A percentile compares a stretch with the other conserved stretches of the same genome.
Conservation (phyloP, 2,797 vertebrate genomes). For the Tadarida brasiliensis region DNA sequence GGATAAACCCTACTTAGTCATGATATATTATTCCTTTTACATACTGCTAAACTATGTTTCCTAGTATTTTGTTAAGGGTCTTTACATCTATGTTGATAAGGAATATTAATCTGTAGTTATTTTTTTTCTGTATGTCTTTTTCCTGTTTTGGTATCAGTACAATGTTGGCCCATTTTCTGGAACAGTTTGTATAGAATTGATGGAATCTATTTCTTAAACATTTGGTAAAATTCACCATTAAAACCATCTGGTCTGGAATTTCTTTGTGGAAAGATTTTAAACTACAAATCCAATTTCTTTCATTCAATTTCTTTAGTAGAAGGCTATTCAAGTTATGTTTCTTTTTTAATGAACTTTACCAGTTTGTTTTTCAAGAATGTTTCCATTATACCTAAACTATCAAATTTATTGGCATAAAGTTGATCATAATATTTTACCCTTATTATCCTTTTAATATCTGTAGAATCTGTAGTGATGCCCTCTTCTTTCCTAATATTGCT, state of each 20-base stretch:
- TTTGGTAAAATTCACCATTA: not conserved
- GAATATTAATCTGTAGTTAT: too few relatives aligned
- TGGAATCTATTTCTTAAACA: not conserved
- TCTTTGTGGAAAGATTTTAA: conserved; percentile 12
- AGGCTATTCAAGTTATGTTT: not conserved
- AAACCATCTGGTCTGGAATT: not conserved
- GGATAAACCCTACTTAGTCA: not conserved
- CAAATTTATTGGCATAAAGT: too few relatives aligned
- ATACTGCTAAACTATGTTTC: too few relatives aligned
- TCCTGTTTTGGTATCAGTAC: not conserved
- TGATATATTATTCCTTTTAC: too few relatives aligned
- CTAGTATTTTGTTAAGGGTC: too few relatives aligned
- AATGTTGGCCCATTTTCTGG: not conserved
- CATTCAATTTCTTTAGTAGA: not conserved
- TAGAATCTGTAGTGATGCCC: too few relatives aligned
- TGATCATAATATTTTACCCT: too few relatives aligned
- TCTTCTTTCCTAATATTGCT: too few relatives aligned
- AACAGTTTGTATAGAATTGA: not conserved
- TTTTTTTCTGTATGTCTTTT: not conserved
- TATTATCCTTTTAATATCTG: too few relatives aligned
- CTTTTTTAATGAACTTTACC: not conserved
- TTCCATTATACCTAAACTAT: not conserved
- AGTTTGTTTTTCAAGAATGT: conserved; percentile 2
- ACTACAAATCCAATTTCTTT: not conserved
- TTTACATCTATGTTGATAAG: too few relatives aligned